phyloP scores from a whole-genome alignment of 2,888 invertebrate species.

The Morinoia aosen region DNA sequence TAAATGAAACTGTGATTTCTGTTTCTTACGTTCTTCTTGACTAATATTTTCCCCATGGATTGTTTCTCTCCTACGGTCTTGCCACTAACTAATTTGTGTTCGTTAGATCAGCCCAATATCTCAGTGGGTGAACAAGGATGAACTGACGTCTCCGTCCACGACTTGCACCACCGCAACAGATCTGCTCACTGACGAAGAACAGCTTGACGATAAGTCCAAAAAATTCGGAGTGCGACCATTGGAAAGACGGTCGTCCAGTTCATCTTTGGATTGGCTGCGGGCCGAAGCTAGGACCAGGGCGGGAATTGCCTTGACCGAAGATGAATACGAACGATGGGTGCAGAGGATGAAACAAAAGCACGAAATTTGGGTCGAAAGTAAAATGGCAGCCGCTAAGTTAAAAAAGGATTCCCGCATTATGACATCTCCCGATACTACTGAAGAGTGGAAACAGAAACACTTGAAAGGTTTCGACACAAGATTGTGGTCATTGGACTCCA shows the following conservation, averaged over 20 bases:
- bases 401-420: neutral
- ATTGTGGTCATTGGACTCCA: slow-evolving; percentile 28
- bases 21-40: neutral
- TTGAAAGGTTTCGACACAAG: slow-evolving; percentile 37
- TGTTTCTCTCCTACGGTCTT: neutral
- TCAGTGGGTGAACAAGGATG: slow-evolving; percentile 51
- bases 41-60: neutral
- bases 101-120: slow-evolving; percentile 31
- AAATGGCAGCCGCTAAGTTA: neutral
- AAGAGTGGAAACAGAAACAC: slow-evolving; percentile 45
- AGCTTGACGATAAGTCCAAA: neutral
- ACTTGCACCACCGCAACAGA: slow-evolving; percentile 35
- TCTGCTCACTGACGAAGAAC: slow-evolving; percentile 18
- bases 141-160: slow-evolving; percentile 41
- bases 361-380: slow-evolving; percentile 16
- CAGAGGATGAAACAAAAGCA: neutral
- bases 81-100: neutral
- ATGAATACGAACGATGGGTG: slow-evolving; percentile 49
- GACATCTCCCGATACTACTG: neutral
- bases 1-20: neutral
- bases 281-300: neutral
- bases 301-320: slow-evolving; percentile 32
- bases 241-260: neutral
- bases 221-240: neutral
- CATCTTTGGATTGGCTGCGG: neutral